Evolutionary conservation across 2,113 vertebrate genomes (phyloP).

Genomic region (Electrona antarctica): DNA sequence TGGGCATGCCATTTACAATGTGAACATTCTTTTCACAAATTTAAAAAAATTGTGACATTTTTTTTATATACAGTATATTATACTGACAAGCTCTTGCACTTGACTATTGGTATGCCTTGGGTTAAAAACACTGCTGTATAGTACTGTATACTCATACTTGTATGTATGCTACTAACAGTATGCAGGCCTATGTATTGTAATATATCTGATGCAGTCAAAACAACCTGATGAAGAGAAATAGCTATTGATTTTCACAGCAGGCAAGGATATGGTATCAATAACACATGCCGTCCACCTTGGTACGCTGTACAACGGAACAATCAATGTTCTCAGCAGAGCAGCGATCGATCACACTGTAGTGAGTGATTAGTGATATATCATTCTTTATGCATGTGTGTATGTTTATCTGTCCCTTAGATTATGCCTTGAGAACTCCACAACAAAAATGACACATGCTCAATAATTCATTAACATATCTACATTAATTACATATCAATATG

Average conservation of each 20-base stretch:
- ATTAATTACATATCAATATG: constrained; percentile 9
- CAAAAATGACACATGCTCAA: constrained; percentile 11
- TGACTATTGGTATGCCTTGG: not conserved
- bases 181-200: constrained; percentile 13
- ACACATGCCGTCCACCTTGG: constrained; percentile 6
- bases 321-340: constrained; percentile 48
- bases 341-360: constrained; percentile 47
- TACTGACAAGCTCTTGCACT: no score
- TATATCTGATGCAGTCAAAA: constrained; percentile 56
- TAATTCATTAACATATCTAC: not conserved
- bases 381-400: constrained; percentile 6
- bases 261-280: constrained; percentile 63
- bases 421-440: constrained; percentile 13
- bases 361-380: constrained; percentile 20
- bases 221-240: constrained; percentile 65
- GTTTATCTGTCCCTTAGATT: not conserved
- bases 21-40: no score
- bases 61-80: no score
- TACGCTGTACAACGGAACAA: constrained; percentile 45
- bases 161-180: constrained; percentile 1
- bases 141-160: constrained; percentile 17
- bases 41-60: no score
- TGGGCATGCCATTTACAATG: no score
- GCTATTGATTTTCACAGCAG: constrained; percentile 63
- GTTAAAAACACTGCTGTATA: not conserved